Conservation (phyloP, 2,113 vertebrate species). For the Oncorhynchus kisutch region DNA sequence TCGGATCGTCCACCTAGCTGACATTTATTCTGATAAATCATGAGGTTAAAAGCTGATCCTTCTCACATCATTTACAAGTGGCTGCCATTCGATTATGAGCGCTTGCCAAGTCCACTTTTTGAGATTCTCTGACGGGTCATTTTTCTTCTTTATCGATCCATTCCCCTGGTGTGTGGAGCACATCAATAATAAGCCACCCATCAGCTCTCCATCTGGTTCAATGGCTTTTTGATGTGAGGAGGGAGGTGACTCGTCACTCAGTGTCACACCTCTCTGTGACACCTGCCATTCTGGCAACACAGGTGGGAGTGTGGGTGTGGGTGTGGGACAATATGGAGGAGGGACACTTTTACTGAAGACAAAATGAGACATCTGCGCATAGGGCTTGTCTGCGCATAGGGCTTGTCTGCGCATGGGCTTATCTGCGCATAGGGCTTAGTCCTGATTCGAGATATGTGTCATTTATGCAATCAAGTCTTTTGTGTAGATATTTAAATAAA, state of each 20-base stretch:
- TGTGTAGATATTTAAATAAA: no score
- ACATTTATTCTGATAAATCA: constrained; percentile 27
- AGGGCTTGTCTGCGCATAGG: no score
- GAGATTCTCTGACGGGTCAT: constrained; percentile 24
- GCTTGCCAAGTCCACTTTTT: constrained; percentile 2
- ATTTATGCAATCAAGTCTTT: no score
- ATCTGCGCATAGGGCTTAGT: no score
- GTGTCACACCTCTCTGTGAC: constrained; percentile 30
- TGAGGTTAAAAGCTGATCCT: constrained; percentile 33
- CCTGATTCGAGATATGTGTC: no score
- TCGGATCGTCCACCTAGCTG: constrained; percentile 8
- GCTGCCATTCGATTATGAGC: constrained; percentile 25
- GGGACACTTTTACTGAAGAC: background rate
- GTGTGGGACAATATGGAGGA: background rate
- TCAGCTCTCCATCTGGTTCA: constrained; percentile 46
- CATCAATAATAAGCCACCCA: constrained; percentile 52
- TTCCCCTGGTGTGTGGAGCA: constrained; percentile 12
- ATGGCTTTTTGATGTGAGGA: constrained; percentile 31
- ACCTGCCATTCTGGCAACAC: constrained; percentile 34
- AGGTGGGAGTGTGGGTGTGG: background rate
- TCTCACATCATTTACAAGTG: constrained; percentile 7
- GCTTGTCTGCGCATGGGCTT: no score
- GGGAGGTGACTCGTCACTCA: constrained; percentile 33
- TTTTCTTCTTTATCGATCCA: constrained; percentile 42
- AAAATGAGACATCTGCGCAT: no score